These are phyloP conservation scores for Parnassius glacialis DNA, from an alignment of 2,888 invertebrate species.

Conservation along the genomic window DNA sequence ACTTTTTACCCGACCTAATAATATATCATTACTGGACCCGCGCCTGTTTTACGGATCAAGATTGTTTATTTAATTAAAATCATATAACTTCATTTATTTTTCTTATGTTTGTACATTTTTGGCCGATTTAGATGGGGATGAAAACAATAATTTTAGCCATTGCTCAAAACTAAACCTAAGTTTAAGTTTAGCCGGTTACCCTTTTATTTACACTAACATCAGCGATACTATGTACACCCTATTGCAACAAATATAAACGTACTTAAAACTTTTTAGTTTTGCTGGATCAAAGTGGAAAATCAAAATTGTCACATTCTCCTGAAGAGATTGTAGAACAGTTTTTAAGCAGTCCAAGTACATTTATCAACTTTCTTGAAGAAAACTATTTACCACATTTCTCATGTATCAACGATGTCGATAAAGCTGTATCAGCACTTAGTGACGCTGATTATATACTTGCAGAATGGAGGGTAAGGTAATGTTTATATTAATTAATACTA, in stretches of 20 bases:
- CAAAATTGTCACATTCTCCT: conserved; percentile 74
- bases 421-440: conserved; percentile 85
- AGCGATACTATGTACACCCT: no score
- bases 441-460: conserved; percentile 84
- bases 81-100: no score
- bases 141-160: no score
- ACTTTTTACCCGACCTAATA: no score
- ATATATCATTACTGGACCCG: no score
- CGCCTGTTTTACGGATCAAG: no score
- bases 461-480: conserved; percentile 82
- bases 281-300: conserved; percentile 24
- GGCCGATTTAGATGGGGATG: no score
- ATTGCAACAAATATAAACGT: not conserved
- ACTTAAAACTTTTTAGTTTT: conserved; percentile 11
- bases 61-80: no score
- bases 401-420: conserved; percentile 81
- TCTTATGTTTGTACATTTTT: no score
- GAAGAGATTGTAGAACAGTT: conserved; percentile 85
- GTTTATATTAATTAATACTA: not conserved
- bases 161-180: no score
- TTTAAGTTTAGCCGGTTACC: no score
- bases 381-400: conserved; percentile 88
- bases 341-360: conserved; percentile 83
- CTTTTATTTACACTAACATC: no score
- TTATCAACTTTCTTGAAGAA: conserved; percentile 85